Evolutionary conservation across 92 coral and sea anemone genomes (phyloP).

Genomic region (Porites rus): DNA sequence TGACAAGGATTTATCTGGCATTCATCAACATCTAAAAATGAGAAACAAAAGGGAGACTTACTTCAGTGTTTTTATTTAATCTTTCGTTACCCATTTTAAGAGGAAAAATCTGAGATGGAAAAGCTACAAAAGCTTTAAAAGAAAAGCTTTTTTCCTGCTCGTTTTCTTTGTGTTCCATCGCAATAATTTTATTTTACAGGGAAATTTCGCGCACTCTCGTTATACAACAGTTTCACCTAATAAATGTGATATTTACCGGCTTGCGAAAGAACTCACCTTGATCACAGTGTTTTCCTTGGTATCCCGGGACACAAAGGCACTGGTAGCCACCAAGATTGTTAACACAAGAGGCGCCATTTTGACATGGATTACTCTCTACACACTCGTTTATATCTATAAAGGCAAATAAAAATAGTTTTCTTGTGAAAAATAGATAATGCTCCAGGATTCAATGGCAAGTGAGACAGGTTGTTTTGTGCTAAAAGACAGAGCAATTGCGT

Average conservation of each 20-base stretch:
- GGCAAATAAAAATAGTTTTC: neutral
- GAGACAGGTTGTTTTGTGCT: neutral
- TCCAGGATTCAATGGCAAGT: too few relatives aligned
- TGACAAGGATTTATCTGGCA: slow-evolving; percentile 49
- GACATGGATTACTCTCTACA: neutral
- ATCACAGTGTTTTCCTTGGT: slow-evolving; percentile 16
- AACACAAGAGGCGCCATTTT: slow-evolving; percentile 10
- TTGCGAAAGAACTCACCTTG: neutral
- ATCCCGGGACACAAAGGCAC: neutral
- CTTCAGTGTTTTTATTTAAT: too few relatives aligned
- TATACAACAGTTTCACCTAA: too few relatives aligned
- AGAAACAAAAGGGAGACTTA: neutral
- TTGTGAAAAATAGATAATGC: too few relatives aligned
- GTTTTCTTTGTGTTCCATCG: too few relatives aligned
- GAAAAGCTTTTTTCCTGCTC: too few relatives aligned
- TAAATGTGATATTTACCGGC: neutral
- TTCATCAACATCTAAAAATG: slow-evolving; percentile 42
- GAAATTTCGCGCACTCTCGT: too few relatives aligned
- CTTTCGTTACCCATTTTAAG: too few relatives aligned
- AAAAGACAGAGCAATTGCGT: neutral
- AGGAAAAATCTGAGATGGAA: too few relatives aligned
- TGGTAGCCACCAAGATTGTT: slow-evolving; percentile 2
- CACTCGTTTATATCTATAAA: slow-evolving; percentile 16
- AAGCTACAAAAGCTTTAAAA: too few relatives aligned
- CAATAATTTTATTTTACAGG: too few relatives aligned